Evolutionary conservation across 2,888 invertebrate genomes (phyloP).

Genomic region (Meandrusa payeni): DNA sequence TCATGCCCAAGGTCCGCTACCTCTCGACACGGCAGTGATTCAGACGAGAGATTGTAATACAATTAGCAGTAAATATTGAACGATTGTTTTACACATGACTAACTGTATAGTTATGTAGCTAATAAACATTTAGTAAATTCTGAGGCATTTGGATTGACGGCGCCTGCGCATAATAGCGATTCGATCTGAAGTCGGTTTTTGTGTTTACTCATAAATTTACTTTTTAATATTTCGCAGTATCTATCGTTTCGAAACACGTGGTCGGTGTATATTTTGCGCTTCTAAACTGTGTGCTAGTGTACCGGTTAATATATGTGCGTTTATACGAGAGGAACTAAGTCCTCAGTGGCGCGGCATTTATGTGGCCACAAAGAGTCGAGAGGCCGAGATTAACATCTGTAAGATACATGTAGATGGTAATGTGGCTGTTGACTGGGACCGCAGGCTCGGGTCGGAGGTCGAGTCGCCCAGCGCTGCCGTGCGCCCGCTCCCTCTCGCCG

Average conservation of each 20-base stretch:
- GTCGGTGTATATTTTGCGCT: too few relatives aligned
- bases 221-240: too few relatives aligned
- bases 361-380: slow-evolving; percentile 48
- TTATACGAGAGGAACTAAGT: slow-evolving; percentile 64
- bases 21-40: neutral
- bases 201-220: too few relatives aligned
- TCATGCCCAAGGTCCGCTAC: slow-evolving; percentile 9
- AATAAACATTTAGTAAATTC: too few relatives aligned
- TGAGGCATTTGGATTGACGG: too few relatives aligned
- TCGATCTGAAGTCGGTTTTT: too few relatives aligned
- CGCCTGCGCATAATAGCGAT: too few relatives aligned
- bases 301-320: too few relatives aligned
- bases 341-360: slow-evolving; percentile 44
- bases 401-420: slow-evolving; percentile 53
- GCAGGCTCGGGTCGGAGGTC: slow-evolving; percentile 40
- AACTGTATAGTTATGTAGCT: too few relatives aligned
- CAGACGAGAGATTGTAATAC: neutral
- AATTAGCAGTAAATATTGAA: neutral
- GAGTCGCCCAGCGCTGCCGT: slow-evolving; percentile 22
- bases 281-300: too few relatives aligned
- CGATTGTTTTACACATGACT: too few relatives aligned
- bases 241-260: too few relatives aligned
- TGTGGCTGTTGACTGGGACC: slow-evolving; percentile 38
- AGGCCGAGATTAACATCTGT: slow-evolving; percentile 63
- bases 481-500: slow-evolving; percentile 3